Evolutionary conservation across 2,888 invertebrate genomes (phyloP).

Genomic region (Drosophila mimica): DNA sequence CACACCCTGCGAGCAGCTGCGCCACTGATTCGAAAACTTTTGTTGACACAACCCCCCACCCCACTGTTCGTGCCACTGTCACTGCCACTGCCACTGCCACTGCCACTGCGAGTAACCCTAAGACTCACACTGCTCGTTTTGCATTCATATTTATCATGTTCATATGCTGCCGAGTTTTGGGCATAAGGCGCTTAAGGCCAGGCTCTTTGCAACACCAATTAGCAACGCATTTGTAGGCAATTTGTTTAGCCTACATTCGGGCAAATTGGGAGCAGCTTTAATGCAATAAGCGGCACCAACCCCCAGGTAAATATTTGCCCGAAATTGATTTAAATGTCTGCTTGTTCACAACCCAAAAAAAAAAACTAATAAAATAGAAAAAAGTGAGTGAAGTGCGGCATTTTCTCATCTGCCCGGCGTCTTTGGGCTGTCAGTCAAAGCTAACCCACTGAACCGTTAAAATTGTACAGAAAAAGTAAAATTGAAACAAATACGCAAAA

Average conservation of each 20-base stretch:
- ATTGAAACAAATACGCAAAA: conserved; percentile 73
- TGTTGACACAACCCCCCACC: conserved; percentile 11
- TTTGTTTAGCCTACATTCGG: conserved; percentile 64
- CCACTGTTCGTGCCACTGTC: neutral
- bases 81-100: neutral
- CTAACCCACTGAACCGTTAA: conserved; percentile 83
- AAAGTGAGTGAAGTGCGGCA: conserved; percentile 24
- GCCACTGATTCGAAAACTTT: conserved; percentile 34
- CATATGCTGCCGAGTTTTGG: conserved; percentile 58
- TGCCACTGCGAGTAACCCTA: neutral
- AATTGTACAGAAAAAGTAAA: conserved; percentile 74
- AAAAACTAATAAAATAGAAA: conserved; percentile 69
- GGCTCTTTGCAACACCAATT: conserved; percentile 55
- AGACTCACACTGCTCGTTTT: conserved; percentile 20
- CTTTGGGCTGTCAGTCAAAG: conserved; percentile 70
- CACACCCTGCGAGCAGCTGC: conserved; percentile 34
- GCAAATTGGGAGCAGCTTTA: conserved; percentile 29
- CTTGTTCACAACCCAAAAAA: conserved; percentile 27
- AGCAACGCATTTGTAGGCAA: conserved; percentile 69
- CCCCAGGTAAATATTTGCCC: conserved; percentile 57
- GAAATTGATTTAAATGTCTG: conserved; percentile 58
- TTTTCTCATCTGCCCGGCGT: conserved; percentile 25
- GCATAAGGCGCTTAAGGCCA: conserved; percentile 62
- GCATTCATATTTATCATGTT: conserved; percentile 73
- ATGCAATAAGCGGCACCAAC: conserved; percentile 30